Percentiles rank a stretch among this genome's conserved stretches.
These are phyloP conservation scores for Procambarus virginalis DNA, from an alignment of 1,140 invertebrate genomes.

Conservation along the genomic window DNA sequence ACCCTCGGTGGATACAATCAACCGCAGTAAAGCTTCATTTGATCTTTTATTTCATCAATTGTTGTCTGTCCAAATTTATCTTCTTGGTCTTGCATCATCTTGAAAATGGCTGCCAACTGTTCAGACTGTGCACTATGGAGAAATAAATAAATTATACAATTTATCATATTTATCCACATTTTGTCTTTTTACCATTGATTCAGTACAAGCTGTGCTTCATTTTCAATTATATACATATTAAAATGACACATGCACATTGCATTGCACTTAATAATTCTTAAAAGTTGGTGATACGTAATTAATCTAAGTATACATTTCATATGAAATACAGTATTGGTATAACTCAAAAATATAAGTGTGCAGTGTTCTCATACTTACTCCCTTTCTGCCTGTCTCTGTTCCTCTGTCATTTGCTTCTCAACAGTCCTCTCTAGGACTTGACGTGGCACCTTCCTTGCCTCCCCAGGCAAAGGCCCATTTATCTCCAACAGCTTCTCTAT, in stretches of 20 bases:
- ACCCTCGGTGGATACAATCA: background rate
- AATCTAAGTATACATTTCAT: background rate
- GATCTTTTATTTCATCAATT: constrained; percentile 60
- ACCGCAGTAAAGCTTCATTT: constrained; percentile 58
- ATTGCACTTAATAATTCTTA: background rate
- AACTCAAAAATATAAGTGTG: too few relatives aligned
- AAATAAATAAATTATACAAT: background rate
- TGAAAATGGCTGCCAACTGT: constrained; percentile 58
- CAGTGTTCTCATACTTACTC: constrained; percentile 28
- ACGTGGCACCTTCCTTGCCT: constrained; percentile 22
- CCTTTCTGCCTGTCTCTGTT: constrained; percentile 41
- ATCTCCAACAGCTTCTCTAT: constrained; percentile 6
- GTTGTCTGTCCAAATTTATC: constrained; percentile 60
- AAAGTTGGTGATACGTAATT: background rate
- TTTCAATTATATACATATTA: background rate
- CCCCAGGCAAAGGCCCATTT: background rate
- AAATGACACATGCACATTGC: background rate
- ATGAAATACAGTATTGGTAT: too few relatives aligned
- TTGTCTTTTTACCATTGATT: background rate
- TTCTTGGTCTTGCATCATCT: constrained; percentile 61
- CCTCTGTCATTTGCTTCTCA: constrained; percentile 27
- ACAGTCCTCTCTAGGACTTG: constrained; percentile 24
- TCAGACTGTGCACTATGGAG: constrained; percentile 38
- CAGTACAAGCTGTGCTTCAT: background rate
- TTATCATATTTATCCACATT: constrained; percentile 1